These are phyloP conservation scores for Rhinatrema bivittatum DNA, from an alignment of 2,797 vertebrate genomes.

Conservation along the genomic window DNA sequence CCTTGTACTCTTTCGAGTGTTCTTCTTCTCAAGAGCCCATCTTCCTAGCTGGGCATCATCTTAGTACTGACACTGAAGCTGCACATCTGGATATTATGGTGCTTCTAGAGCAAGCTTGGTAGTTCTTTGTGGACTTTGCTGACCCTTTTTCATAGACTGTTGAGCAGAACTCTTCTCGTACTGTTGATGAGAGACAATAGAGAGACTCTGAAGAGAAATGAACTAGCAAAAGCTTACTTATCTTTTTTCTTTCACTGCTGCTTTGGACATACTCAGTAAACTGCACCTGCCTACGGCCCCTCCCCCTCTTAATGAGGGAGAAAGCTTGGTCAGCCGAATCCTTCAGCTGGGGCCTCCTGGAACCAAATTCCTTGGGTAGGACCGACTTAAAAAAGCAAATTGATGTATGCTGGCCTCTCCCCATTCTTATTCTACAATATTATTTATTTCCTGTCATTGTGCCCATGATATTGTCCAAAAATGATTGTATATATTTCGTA, in stretches of 20 bases:
- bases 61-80: too few relatives aligned
- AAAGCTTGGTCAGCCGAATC: conserved; percentile 99
- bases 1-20: too few relatives aligned
- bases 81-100: too few relatives aligned
- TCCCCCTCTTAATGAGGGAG: conserved; percentile 98
- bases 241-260: conserved; percentile 90
- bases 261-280: conserved; percentile 94
- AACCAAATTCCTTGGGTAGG: conserved; percentile 99
- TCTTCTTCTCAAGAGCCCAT: too few relatives aligned
- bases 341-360: conserved; percentile 98
- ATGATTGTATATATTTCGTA: conserved; percentile 61
- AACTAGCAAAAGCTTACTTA: too few relatives aligned
- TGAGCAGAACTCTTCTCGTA: too few relatives aligned
- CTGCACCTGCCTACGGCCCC: conserved; percentile 97
- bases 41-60: too few relatives aligned
- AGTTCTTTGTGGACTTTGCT: too few relatives aligned
- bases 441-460: conserved; percentile 58
- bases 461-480: conserved; percentile 58
- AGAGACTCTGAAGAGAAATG: too few relatives aligned
- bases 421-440: conserved; percentile 64
- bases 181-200: too few relatives aligned
- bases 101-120: too few relatives aligned
- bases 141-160: too few relatives aligned
- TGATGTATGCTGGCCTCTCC: conserved; percentile 81
- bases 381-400: conserved; percentile 82